Base-by-base conservation (phyloP, 2,797 vertebrate species). In the Craterocephalus amniculus region DNA sequence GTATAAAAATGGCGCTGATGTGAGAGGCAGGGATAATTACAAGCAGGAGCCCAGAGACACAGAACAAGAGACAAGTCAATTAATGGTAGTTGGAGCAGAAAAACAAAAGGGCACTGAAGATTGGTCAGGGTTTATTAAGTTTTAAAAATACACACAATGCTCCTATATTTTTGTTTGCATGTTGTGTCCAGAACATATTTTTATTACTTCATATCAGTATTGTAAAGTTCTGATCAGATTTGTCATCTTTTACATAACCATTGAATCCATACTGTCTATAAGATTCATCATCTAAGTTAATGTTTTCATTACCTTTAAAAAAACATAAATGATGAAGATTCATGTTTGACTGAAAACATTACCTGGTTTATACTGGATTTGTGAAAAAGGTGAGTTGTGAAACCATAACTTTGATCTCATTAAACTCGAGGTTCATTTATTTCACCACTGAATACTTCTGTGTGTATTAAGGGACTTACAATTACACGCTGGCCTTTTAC, bases 21-120 rank as follows among this genome's bases (percentile, higher is more conserved):
- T 61, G 63, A 74, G 40, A 76, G 65, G 35, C 34, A 35, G 8
- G 34, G 62, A 69, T 72, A 64, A 87, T 81, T 74, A 55, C 48
- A 40, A 29, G 65, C 61, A 64, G 40, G 10, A 38, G 8, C 31
- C 10, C 26, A 64, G 51, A 75, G 56, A 2, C 12, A 45, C n/a
- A 38, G 43, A 9, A 26, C 24, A 43, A 57, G 77, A 55, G n/a
- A 58, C 62, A 58, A 40, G 9, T 57, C n/a, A 22, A 77, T 58
- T 69, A 58, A 62, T 52, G 10, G 59, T 34, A 51, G 20, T 18
- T 67, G 70, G 61, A 74, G 45, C 12, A 35, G 57, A 58, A 71
- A 51, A 31, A 54, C 1, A n/a, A n/a, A 20, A 45, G 10, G 49
- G 29, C 40, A 22, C 58, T 67, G 22, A 43, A 29, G 58, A 62